These are phyloP conservation scores for Chaetoderma sp. DNA, from an alignment of 2,888 invertebrate species.

Conservation along the genomic window DNA sequence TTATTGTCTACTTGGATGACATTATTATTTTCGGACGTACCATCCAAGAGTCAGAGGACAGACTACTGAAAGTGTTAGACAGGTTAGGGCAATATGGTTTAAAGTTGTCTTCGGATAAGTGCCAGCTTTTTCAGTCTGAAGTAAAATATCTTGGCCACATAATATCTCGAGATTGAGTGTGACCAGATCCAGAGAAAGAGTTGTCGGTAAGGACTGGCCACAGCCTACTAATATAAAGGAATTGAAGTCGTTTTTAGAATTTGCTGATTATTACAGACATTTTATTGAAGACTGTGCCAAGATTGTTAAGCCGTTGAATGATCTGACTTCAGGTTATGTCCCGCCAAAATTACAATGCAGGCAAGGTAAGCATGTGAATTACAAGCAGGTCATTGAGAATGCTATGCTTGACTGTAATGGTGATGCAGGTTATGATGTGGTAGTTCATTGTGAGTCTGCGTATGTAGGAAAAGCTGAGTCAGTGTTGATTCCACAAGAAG, in stretches of 20 bases:
- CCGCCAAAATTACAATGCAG: no score
- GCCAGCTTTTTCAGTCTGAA: neutral
- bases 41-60: neutral
- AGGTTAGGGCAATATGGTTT: neutral
- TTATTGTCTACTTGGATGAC: constrained; percentile 14
- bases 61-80: constrained; percentile 7
- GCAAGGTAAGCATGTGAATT: no score
- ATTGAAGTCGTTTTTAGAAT: neutral
- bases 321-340: no score
- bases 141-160: constrained; percentile 11
- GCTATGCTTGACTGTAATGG: no score
- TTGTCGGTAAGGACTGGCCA: constrained; percentile 4
- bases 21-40: constrained; percentile 5
- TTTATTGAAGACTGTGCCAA: no score
- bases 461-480: no score
- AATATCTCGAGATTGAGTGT: neutral
- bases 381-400: no score
- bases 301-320: no score
- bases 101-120: constrained; percentile 3
- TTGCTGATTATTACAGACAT: no score
- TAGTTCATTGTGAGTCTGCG: no score
- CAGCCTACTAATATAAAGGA: neutral
- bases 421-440: no score
- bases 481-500: no score
- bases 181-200: neutral